These are phyloP conservation scores for Drosophila parabipectinata DNA, from an alignment of 1,140 invertebrate genomes.

Conservation along the genomic window DNA sequence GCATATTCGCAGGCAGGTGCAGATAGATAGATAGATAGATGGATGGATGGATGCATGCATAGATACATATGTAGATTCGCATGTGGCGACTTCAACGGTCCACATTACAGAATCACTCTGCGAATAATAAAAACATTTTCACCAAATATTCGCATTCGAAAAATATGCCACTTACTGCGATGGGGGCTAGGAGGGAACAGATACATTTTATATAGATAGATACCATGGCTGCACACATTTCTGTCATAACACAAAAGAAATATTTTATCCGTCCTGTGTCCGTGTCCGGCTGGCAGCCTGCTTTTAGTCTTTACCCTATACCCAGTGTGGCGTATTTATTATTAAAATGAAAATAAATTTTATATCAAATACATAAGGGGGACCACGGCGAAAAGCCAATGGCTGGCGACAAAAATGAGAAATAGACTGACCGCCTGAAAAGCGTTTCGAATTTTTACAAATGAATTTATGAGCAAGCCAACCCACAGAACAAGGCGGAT, in stretches of 20 bases:
- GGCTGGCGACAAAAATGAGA: constrained; percentile 60
- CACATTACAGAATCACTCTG: constrained; percentile 66
- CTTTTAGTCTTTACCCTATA: neutral
- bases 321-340: constrained; percentile 44
- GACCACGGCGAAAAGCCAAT: constrained; percentile 13
- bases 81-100: constrained; percentile 45
- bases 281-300: too few relatives aligned
- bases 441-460: constrained; percentile 69
- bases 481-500: constrained; percentile 27
- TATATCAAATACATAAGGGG: constrained; percentile 49
- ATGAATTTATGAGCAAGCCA: constrained; percentile 71
- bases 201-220: constrained; percentile 48
- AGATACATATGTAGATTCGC: constrained; percentile 25
- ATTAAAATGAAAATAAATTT: constrained; percentile 77
- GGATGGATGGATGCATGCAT: neutral
- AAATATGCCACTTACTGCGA: constrained; percentile 29
- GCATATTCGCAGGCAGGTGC: constrained; percentile 12
- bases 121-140: constrained; percentile 72
- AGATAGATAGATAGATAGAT: constrained; percentile 38
- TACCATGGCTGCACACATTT: constrained; percentile 63
- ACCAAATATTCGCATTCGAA: constrained; percentile 63
- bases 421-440: constrained; percentile 54
- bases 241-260: constrained; percentile 78
- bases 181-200: constrained; percentile 1
- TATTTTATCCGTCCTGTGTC: constrained; percentile 41